Evolutionary conservation across 2,797 vertebrate genomes (phyloP).

Genomic region (Aselliscus stoliczkanus): DNA sequence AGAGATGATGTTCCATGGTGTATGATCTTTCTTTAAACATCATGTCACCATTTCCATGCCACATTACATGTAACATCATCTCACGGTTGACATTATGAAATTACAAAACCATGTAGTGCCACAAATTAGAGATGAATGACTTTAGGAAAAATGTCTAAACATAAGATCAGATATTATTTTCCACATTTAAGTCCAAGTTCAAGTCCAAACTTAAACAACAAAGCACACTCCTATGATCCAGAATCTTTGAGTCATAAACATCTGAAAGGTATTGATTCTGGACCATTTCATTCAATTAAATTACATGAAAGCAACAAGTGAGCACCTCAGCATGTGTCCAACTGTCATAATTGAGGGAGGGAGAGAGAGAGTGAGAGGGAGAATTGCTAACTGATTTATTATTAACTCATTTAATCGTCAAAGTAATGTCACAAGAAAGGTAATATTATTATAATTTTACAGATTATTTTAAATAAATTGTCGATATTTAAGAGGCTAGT

Average conservation of each 20-base stretch:
- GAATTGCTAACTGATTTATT: not conserved
- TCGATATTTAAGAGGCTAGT: not conserved
- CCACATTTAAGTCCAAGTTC: not conserved
- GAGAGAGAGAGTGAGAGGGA: not conserved
- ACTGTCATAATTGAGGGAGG: not conserved
- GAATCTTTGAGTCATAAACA: not conserved
- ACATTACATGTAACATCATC: not conserved
- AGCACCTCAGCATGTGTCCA: not conserved
- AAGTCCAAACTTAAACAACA: not conserved
- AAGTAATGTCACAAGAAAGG: not conserved
- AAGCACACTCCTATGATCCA: not conserved
- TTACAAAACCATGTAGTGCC: not conserved
- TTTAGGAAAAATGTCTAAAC: not conserved
- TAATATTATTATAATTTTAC: not conserved
- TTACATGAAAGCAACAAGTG: not conserved
- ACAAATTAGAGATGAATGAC: not conserved
- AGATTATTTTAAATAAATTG: not conserved
- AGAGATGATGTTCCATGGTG: not conserved
- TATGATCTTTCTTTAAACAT: not conserved
- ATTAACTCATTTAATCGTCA: not conserved
- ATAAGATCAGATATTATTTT: not conserved
- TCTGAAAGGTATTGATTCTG: not conserved
- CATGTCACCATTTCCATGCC: not conserved
- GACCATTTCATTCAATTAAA: not conserved
- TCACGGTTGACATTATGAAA: not conserved